A percentile compares a stretch with the other conserved stretches of the same genome.
Evolutionary conservation across 2,113 vertebrate species (phyloP).

Genomic region (Paramisgurnus dabryanus): DNA sequence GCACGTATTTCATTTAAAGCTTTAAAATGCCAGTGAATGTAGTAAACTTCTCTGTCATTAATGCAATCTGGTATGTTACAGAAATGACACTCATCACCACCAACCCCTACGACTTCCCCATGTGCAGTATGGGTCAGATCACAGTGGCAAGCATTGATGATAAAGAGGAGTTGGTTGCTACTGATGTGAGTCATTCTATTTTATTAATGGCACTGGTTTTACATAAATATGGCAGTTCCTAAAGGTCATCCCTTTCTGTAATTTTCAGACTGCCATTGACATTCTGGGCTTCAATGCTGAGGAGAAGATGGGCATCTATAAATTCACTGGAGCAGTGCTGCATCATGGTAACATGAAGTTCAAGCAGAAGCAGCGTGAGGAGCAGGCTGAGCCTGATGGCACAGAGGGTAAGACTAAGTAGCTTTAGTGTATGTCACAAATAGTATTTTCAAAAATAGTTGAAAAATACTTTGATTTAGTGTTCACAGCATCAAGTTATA

Average conservation of each 20-base stretch:
- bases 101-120: conserved; percentile 82
- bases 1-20: neutral
- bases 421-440: neutral
- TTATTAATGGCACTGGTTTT: neutral
- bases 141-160: conserved; percentile 84
- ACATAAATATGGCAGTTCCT: neutral
- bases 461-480: neutral
- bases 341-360: conserved; percentile 4
- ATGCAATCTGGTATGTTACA: conserved; percentile 41
- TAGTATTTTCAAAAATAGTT: neutral
- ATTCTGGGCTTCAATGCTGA: neutral
- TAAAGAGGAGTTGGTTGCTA: conserved; percentile 82
- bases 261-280: neutral
- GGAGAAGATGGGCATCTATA: neutral
- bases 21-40: neutral
- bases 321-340: conserved; percentile 1
- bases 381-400: neutral
- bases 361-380: conserved; percentile 5
- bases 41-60: neutral
- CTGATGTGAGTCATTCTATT: conserved; percentile 74
- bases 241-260: too few species aligned
- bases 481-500: neutral
- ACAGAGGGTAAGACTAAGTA: neutral
- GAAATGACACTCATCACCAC: conserved; percentile 74
- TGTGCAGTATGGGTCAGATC: conserved; percentile 84